Evolutionary conservation across 1,140 invertebrate species (phyloP).

Genomic region (Drosophila ficusphila): DNA sequence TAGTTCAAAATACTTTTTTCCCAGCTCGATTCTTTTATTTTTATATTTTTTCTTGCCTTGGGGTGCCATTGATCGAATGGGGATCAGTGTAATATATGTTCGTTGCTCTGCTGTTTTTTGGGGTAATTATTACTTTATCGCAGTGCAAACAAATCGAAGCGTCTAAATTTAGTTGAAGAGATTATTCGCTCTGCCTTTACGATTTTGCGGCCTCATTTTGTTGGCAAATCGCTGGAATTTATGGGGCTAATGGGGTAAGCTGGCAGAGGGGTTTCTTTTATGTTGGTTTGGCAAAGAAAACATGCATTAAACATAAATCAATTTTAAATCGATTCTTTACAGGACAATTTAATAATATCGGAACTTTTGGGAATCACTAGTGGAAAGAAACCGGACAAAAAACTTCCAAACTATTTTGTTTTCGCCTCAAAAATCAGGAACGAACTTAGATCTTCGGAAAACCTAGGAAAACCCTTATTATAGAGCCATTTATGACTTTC

Average conservation of each 20-base stretch:
- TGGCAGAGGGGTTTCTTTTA: background rate
- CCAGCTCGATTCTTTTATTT: slow-evolving; percentile 26
- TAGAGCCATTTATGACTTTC: too few relatives aligned
- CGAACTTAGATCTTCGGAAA: too few relatives aligned
- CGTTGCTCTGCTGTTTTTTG: slow-evolving; percentile 1
- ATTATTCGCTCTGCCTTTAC: slow-evolving; percentile 35
- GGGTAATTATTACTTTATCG: slow-evolving; percentile 70
- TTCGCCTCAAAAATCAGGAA: too few relatives aligned
- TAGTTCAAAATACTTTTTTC: slow-evolving; percentile 50
- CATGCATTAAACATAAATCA: slow-evolving; percentile 2
- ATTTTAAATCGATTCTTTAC: background rate
- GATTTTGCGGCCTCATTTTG: slow-evolving; percentile 45
- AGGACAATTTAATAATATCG: background rate
- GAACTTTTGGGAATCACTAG: background rate
- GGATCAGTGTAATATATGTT: slow-evolving; percentile 26
- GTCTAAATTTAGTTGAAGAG: slow-evolving; percentile 66
- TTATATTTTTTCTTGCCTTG: slow-evolving; percentile 25
- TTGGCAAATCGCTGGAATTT: slow-evolving; percentile 24
- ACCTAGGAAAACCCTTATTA: too few relatives aligned
- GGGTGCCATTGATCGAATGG: slow-evolving; percentile 1
- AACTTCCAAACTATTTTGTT: too few relatives aligned
- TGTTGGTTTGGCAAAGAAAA: background rate
- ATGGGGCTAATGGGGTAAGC: slow-evolving; percentile 8
- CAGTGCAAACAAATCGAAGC: slow-evolving; percentile 54
- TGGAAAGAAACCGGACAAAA: background rate